Base-by-base conservation (phyloP, 2,113 vertebrate genomes). In the Edolisoma coerulescens region DNA sequence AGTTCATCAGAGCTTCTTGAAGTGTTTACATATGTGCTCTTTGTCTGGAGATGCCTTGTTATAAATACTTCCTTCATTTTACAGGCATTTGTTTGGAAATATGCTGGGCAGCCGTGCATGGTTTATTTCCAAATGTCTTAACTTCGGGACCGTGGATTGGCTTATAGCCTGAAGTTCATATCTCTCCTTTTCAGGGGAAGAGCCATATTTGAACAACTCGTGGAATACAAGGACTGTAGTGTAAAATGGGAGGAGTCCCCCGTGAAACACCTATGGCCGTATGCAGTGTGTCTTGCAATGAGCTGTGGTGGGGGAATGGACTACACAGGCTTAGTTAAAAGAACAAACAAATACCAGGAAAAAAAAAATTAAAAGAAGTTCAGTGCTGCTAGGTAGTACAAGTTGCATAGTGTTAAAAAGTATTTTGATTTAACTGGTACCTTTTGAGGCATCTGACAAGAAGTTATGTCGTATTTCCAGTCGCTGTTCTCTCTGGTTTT, bases 11-110 rank as follows among this genome's bases (percentile, higher is more conserved):
- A 65, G 26, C 45, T 95, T 85, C 49, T 80, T 65, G 73, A 87
- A 78, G 28, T 82, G 65, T 95, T 96, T 94, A 87, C 61, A 28
- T 82, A 32, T 1, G 2, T 0, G 0, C 30, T 84, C 57, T 89
- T 78, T 95, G 86, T 87, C 89, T 95, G 84, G 77, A 71, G 65
- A 82, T 91, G 84, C 49, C 61, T 92, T 61, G 26, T 92, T 91
- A 60, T 85, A 94, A 93, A 82, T 89, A 63, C 27, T 65, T 44
- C n/a, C 32, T 93, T 61, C 18, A 33, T 84, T 90, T 90, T 88
- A 68, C 33, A 77, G 80, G 89, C 69, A 53, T 85, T 78, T 92
- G 50, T 83, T 90, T 93, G 64, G 69, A 93, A 86, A 70, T 85
- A 91, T 21, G 57, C 84, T 61, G 88, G 73, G 57, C 87, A 82